Base-by-base conservation (phyloP, 2,113 vertebrate genomes). In the Aspidoscelis tigris region DNA sequence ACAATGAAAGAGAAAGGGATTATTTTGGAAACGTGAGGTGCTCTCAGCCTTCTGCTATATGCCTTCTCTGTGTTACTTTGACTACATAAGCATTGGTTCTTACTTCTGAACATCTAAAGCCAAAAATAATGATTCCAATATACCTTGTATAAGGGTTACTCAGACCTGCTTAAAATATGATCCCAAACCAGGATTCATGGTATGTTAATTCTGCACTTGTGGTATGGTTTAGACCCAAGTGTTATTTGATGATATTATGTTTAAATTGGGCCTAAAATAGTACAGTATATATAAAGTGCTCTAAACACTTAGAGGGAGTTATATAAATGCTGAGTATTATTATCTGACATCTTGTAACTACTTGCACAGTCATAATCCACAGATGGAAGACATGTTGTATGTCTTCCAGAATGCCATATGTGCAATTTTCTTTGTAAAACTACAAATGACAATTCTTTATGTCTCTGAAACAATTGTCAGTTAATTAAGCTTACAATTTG, bases 391-490 rank as follows among this genome's bases (percentile, higher is more conserved):
- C 83, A 39, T 73, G 69, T 66, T 73, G 44, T 50, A 44, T 65
- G 77, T 65, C 83, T 85, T 80, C 83, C 83, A 85, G 77, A 74
- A 79, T 39, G 70, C 83, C 83, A 85, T 85, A 85, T 85, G 83
- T n/a, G 39, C 76, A 58, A 24, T 85, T 85, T 82, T 85, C 83
- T 80, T 72, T 85, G 76, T n/a, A 73, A 50, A 85, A 85, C 76
- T 79, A 85, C 76, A 79, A 85, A 85, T 74, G 76, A 12, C 77
- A 85, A 53, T 66, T 73, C 83, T 85, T 79, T 79, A 53, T 80
- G 71, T 65, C 83, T 74, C n/a, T 9, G 76, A 85, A 61, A 79
- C 76, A 73, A 79, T 85, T 85, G 69, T 85, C 77, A 73, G 76
- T 85, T 85, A 85, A 85, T 85, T 85, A 85, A 80, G 58, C 58